phyloP scores from a whole-genome alignment of 1,140 invertebrate species.

The Muscidifurax raptorellus region DNA sequence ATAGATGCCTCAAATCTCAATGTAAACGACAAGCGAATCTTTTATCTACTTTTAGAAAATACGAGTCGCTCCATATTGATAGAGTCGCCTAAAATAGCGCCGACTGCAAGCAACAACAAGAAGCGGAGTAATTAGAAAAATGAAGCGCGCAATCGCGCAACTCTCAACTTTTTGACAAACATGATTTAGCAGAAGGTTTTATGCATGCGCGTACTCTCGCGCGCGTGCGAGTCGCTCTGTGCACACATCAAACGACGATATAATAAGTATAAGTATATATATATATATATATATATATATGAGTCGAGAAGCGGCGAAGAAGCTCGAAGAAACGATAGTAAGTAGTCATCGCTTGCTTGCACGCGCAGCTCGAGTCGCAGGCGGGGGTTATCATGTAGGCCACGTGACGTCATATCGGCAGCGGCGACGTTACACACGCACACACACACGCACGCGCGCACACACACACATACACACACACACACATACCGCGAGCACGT shows the following conservation, averaged over 20 bases:
- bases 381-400: slow-evolving; percentile 67
- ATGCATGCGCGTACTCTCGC: background rate
- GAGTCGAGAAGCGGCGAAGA: background rate
- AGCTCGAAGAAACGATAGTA: slow-evolving; percentile 44
- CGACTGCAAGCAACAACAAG: too few relatives aligned
- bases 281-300: background rate
- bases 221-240: background rate
- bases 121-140: background rate
- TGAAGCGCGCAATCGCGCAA: background rate
- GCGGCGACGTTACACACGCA: too few relatives aligned
- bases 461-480: too few relatives aligned
- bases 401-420: slow-evolving; percentile 63
- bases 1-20: too few relatives aligned
- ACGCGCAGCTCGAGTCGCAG: slow-evolving; percentile 13
- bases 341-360: background rate
- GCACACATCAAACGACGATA: background rate
- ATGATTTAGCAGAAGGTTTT: background rate
- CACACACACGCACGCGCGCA: too few relatives aligned
- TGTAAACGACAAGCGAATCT: too few relatives aligned
- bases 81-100: background rate
- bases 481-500: background rate
- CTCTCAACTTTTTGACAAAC: slow-evolving; percentile 25
- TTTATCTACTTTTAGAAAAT: too few relatives aligned
- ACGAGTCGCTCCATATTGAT: background rate
- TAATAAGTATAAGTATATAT: background rate